Conservation (phyloP, 2,888 invertebrate species). For the Nomada ruficornis region DNA sequence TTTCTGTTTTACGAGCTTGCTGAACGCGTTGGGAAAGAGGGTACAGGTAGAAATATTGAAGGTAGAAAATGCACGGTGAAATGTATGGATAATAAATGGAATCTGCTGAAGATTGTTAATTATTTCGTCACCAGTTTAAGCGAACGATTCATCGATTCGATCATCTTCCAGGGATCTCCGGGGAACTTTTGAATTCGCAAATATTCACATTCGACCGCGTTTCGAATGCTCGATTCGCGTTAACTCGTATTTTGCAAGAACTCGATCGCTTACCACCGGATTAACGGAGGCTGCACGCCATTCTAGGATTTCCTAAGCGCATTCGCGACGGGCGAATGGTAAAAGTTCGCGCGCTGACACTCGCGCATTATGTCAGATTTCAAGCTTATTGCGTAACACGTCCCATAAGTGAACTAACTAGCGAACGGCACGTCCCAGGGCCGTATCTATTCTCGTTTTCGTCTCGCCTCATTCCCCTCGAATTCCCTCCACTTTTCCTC, state of each 20-base stretch:
- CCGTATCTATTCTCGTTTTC: slow-evolving; percentile 22
- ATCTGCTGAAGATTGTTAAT: too few relatives aligned
- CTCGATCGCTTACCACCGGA: slow-evolving; percentile 10
- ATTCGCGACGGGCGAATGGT: slow-evolving; percentile 22
- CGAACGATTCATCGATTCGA: not conserved
- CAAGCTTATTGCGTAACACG: slow-evolving; percentile 60
- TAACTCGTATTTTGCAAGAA: not conserved
- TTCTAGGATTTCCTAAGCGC: slow-evolving; percentile 47
- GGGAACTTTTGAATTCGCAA: too few relatives aligned
- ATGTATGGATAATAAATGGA: not conserved
- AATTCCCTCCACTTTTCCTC: not conserved
- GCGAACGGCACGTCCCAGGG: slow-evolving; percentile 43
- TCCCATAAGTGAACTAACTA: slow-evolving; percentile 64
- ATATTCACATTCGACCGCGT: too few relatives aligned
- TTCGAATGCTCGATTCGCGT: not conserved
- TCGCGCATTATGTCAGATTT: slow-evolving; percentile 63
- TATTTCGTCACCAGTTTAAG: too few relatives aligned
- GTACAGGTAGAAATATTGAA: not conserved
- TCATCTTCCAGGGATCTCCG: too few relatives aligned
- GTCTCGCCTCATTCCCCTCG: not conserved
- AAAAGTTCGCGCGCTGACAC: slow-evolving; percentile 49
- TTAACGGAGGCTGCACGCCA: slow-evolving; percentile 24
- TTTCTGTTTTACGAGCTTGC: not conserved
- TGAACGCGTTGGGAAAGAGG: slow-evolving; percentile 4
- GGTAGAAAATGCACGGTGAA: not conserved